phyloP scores from a whole-genome alignment of 1,140 invertebrate genomes.

The Spodoptera frugiperda region DNA sequence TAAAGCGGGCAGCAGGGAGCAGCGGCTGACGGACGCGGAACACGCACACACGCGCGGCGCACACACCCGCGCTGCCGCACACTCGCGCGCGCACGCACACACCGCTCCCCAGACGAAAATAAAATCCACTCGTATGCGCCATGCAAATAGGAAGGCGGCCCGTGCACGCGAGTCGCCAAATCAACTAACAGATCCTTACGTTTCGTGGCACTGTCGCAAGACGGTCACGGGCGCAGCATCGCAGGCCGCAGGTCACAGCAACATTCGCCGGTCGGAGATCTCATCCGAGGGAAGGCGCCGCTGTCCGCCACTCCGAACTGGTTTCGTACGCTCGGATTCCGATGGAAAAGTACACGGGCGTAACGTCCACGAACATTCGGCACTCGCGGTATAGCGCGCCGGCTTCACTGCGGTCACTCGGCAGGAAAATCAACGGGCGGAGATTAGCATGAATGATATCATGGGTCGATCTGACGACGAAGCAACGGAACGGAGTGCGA shows the following conservation, averaged over 20 bases:
- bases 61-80: slow-evolving; percentile 64
- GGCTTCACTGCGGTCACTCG: slow-evolving; percentile 78
- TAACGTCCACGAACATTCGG: slow-evolving; percentile 79
- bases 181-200: slow-evolving; percentile 82
- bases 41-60: slow-evolving; percentile 65
- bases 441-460: slow-evolving; percentile 84
- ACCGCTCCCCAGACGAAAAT: slow-evolving; percentile 81
- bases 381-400: slow-evolving; percentile 77
- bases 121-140: slow-evolving; percentile 85
- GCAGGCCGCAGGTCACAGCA: slow-evolving; percentile 77
- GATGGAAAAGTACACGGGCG: slow-evolving; percentile 78
- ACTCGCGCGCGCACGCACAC: slow-evolving; percentile 69
- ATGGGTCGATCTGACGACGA: slow-evolving; percentile 57
- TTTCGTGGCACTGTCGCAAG: slow-evolving; percentile 84
- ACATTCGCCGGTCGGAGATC: slow-evolving; percentile 70
- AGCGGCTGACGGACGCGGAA: slow-evolving; percentile 73
- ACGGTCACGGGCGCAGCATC: slow-evolving; percentile 84
- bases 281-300: slow-evolving; percentile 75
- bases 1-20: slow-evolving; percentile 81
- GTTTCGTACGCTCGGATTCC: slow-evolving; percentile 73
- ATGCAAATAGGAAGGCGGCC: slow-evolving; percentile 84
- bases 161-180: slow-evolving; percentile 74
- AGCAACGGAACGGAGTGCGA: slow-evolving; percentile 63
- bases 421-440: slow-evolving; percentile 81
- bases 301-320: slow-evolving; percentile 74